Base-by-base conservation (phyloP, 2,797 vertebrate genomes). In the Hozukius guyotensis region DNA sequence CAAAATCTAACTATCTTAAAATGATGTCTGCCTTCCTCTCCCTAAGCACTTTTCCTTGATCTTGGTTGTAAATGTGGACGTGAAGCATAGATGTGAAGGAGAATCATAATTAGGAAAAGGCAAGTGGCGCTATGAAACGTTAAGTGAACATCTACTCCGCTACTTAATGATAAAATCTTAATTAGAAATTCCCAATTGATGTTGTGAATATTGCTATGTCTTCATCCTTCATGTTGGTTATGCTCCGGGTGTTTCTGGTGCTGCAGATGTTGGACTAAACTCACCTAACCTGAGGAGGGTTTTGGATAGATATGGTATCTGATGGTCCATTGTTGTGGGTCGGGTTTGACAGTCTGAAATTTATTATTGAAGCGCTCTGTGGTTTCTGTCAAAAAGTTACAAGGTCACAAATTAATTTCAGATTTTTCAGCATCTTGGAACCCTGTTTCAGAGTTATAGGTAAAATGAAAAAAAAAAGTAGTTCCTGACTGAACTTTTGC, bases 321-420 rank as follows among this genome's bases (percentile, higher is more conserved):
- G 14, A 11, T 69, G 22, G 27, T 65, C 8, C 14, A 27, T 14
- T 53, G 25, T 61, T n/a, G 29, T n/a, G 52, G 52, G 22, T 22
- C 24, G 32, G 46, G 24, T 65, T 69, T 53, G 6, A 32, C 20
- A 42, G 14, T 72, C 38, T 59, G 11, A 78, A 65, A 69, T 42
- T 4, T 69, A 53, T 55, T 42, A 38, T 61, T 57, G 8, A 76
- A 46, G 31, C 12, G 32, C 22, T 53, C 24, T 60, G 29, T 34
- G 8, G 62, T 62, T 56, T 73, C 68, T 78, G 59, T 20, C 57
- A 38, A 36, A 67, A 76, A 14, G 38, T 57, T 63, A 62, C 16
- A 31, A 74, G 14, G 3, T 65, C 5, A 57, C 2, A 11, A 38
- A 3, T 13, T 2, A n/a, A 68, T 52, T 68, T 72, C 6, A 70